Conservation (phyloP, 2,888 invertebrate species). For the Perizoma flavofasciatum region DNA sequence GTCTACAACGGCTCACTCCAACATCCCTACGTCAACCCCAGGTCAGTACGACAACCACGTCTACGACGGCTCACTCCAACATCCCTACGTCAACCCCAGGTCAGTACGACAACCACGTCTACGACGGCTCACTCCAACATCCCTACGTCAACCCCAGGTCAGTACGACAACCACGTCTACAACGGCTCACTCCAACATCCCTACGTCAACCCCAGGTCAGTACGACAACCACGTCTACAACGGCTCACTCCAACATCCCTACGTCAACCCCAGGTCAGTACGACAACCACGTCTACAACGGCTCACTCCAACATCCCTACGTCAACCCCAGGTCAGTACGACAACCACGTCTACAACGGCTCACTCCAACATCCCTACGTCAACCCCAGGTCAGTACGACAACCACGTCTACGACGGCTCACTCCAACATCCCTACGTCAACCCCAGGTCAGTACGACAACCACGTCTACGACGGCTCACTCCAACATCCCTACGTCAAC, state of each 20-base stretch:
- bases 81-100: no score
- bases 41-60: slow-evolving; percentile 56
- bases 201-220: slow-evolving; percentile 82
- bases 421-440: slow-evolving; percentile 72
- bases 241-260: slow-evolving; percentile 79
- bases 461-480: slow-evolving; percentile 86
- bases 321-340: slow-evolving; percentile 89
- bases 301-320: slow-evolving; percentile 77
- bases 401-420: slow-evolving; percentile 88
- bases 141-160: slow-evolving; percentile 84
- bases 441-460: slow-evolving; percentile 94
- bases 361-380: slow-evolving; percentile 75
- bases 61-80: no score
- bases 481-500: slow-evolving; percentile 77
- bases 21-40: slow-evolving; percentile 82
- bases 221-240: slow-evolving; percentile 91
- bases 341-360: slow-evolving; percentile 89
- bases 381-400: slow-evolving; percentile 93
- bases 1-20: slow-evolving; percentile 85
- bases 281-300: slow-evolving; percentile 89
- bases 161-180: slow-evolving; percentile 91
- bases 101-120: slow-evolving; percentile 91
- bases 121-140: slow-evolving; percentile 81
- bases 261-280: slow-evolving; percentile 88
- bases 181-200: slow-evolving; percentile 83